phyloP scores from a whole-genome alignment of 2,797 vertebrate genomes.

The Falco concolor region DNA sequence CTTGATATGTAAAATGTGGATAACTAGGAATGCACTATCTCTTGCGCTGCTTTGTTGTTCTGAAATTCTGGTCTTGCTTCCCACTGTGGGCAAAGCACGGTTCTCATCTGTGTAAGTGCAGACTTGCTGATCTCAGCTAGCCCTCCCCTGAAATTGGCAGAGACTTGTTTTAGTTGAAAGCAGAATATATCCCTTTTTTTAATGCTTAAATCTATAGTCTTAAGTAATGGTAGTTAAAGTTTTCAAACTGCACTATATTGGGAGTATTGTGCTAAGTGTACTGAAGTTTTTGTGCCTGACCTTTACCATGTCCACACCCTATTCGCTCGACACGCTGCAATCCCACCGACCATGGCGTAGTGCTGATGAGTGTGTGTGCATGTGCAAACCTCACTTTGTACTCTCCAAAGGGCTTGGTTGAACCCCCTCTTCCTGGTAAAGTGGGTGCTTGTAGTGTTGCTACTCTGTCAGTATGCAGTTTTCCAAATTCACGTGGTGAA shows the following conservation, averaged over 20 bases:
- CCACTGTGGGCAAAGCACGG: not conserved
- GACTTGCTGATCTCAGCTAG: not conserved
- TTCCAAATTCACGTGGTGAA: not conserved
- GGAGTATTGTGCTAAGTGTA: not conserved
- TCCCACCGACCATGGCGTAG: accelerated
- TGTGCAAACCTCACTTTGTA: not conserved
- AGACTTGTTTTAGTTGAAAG: not conserved
- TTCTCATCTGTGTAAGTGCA: not conserved
- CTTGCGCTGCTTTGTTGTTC: not conserved
- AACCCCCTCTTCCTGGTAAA: not conserved
- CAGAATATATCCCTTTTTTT: not conserved
- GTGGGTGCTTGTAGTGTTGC: not conserved
- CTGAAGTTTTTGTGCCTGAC: constrained; percentile 14
- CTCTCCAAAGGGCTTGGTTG: not conserved
- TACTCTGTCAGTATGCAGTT: not conserved
- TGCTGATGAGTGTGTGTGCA: not conserved
- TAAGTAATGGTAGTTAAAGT: not conserved
- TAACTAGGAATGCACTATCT: not conserved
- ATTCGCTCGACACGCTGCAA: not conserved
- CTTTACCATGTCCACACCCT: not conserved
- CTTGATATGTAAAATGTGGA: not conserved
- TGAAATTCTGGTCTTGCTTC: not conserved
- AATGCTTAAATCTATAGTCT: not conserved
- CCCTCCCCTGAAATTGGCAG: not conserved
- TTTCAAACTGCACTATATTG: not conserved